Evolutionary conservation across 1,140 invertebrate species (phyloP), one percentile per base, ranked within the genome.

Genomic region (Pseudomyrmex flavicornis): DNA sequence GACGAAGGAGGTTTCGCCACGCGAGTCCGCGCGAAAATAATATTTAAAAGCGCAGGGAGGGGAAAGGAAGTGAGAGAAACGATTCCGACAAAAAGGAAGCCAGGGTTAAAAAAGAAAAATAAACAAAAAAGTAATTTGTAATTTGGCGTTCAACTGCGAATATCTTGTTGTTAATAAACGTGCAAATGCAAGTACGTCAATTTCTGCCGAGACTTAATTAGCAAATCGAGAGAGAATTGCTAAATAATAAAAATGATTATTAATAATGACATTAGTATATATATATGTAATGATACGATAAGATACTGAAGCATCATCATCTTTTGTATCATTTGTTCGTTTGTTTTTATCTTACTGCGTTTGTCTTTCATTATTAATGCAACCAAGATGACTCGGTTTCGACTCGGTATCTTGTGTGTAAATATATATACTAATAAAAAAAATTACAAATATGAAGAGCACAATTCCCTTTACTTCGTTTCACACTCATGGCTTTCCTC

Each of bases 341-440:
- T 94, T 93, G 92, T 93, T 93, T 93, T 92, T 94, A 93, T 93
- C 92, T 93, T 94, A 93, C 90, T 94, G 92, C 93, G 92, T 94
- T 94, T 94, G 93, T 94, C 93, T 93, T 94, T 94, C 93, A 94
- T 93, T 93, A 93, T 93, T 91, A 93, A 93, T 94, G 92, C 93
- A 94, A 93, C 89, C 92, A 93, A 93, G 92, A 92, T 93, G 80
- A 91, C 85, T 93, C 89, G 87, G 87, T 85, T 85, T 91, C 87
- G 90, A 93, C 87, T 84, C 88, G 82, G 85, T 91, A 90, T 93
- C 92, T 93, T 93, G 91, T 90, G 88, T 93, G 87, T 88, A 89
- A 86, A 93, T 88, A 93, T 93, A 35, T 35, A 93, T 91, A 92
- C 90, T 91, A 93, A 93, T 93, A 93, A 93, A 93, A 93, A 91